A percentile compares a stretch with the other conserved stretches of the same genome.
These are phyloP conservation scores for Drosophila pectinifera DNA, from an alignment of 1,140 invertebrate species.

Conservation along the genomic window DNA sequence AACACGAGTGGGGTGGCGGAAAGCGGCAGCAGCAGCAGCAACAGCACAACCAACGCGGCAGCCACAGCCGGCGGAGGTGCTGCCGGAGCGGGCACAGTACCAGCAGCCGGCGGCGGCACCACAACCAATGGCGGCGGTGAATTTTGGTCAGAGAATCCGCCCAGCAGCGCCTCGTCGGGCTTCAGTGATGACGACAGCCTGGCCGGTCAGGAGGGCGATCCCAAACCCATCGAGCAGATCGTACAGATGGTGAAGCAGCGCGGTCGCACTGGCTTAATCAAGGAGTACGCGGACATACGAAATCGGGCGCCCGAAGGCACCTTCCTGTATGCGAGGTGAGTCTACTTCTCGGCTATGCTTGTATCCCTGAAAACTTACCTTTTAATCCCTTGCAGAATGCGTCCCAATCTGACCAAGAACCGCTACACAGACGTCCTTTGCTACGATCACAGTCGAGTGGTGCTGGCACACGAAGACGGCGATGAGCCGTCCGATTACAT, in stretches of 20 bases:
- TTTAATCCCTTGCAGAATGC: constrained; percentile 86
- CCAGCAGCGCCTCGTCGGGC: constrained; percentile 92
- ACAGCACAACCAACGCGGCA: constrained; percentile 7
- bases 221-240: constrained; percentile 90
- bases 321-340: constrained; percentile 89
- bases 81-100: constrained; percentile 55
- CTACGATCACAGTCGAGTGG: constrained; percentile 97
- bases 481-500: constrained; percentile 96
- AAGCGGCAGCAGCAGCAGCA: constrained; percentile 24
- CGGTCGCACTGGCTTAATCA: constrained; percentile 91
- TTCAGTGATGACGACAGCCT: constrained; percentile 95
- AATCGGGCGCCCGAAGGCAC: constrained; percentile 92
- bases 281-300: constrained; percentile 94
- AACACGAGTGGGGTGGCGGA: constrained; percentile 41
- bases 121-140: constrained; percentile 69
- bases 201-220: constrained; percentile 89
- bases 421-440: constrained; percentile 98
- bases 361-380: not conserved
- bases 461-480: constrained; percentile 90
- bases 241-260: constrained; percentile 90
- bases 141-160: constrained; percentile 89
- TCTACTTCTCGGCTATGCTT: not conserved
- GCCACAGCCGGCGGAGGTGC: constrained; percentile 16
- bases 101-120: constrained; percentile 10
- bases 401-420: constrained; percentile 95